A percentile compares a stretch with the other conserved stretches of the same genome.
Conservation (phyloP, 2,797 vertebrate species). For the Dermochelys coriacea region DNA sequence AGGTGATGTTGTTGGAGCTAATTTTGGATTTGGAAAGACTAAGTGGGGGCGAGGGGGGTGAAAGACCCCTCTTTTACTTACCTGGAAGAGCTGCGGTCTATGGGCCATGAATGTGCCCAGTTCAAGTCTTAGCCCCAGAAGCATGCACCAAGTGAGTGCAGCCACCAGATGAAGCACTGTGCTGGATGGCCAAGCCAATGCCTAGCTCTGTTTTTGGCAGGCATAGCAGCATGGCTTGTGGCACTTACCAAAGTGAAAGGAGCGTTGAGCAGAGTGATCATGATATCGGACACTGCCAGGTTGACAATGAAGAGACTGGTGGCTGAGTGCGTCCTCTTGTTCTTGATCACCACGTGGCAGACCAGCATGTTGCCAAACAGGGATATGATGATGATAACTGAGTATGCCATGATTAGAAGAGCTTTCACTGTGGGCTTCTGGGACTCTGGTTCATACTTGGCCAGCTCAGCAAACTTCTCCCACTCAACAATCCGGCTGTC, state of each 20-base stretch:
- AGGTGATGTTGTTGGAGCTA: not conserved
- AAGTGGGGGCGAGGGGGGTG: not conserved
- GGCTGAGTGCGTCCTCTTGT: constrained; percentile 74
- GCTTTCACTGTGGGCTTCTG: constrained; percentile 71
- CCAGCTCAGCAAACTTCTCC: constrained; percentile 71
- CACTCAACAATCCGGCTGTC: constrained; percentile 69
- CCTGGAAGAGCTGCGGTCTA: not conserved
- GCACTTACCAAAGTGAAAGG: constrained; percentile 78
- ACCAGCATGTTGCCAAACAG: constrained; percentile 81
- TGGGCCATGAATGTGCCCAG: not conserved
- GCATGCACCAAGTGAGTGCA: fast-evolving
- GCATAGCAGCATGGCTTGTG: not conserved
- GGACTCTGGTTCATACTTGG: constrained; percentile 63
- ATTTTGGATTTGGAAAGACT: not conserved
- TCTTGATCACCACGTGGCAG: constrained; percentile 80
- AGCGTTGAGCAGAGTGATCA: constrained; percentile 75
- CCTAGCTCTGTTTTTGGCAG: not conserved
- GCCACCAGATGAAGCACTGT: not conserved
- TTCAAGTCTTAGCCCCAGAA: not conserved
- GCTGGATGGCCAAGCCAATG: not conserved
- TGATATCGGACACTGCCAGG: constrained; percentile 75
- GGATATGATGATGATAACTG: constrained; percentile 58
- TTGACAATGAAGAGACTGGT: constrained; percentile 78
- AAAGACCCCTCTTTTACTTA: not conserved
- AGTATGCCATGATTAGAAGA: constrained; percentile 51